These are phyloP conservation scores for Orchestes rusci DNA, from an alignment of 2,888 invertebrate species.

Conservation along the genomic window DNA sequence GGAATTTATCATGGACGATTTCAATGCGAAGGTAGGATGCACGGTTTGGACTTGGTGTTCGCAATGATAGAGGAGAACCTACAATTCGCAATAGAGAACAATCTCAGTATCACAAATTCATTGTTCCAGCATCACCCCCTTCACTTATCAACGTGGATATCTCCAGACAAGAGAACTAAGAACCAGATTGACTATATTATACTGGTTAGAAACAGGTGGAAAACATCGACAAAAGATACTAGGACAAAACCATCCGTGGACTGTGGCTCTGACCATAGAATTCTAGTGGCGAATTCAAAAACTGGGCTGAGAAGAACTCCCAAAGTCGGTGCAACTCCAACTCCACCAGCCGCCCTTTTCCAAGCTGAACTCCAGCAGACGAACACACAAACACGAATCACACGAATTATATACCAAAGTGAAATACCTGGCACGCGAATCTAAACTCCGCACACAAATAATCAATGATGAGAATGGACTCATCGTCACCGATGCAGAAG, in stretches of 20 bases:
- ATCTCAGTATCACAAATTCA: not conserved
- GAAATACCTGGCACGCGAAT: not conserved
- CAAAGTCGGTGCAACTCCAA: too few relatives aligned
- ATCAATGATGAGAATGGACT: not conserved
- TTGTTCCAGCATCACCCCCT: not conserved
- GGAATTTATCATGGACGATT: too few relatives aligned
- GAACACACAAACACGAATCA: too few relatives aligned
- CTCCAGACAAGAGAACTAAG: not conserved
- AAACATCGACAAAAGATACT: not conserved
- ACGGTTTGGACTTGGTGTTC: not conserved
- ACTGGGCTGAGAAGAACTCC: too few relatives aligned
- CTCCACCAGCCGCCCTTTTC: too few relatives aligned
- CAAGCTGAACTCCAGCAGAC: too few relatives aligned
- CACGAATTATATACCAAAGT: not conserved
- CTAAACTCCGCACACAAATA: not conserved
- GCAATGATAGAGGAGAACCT: not conserved
- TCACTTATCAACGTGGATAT: not conserved
- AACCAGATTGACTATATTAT: not conserved
- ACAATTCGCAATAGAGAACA: not conserved
- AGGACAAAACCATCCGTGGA: not conserved
- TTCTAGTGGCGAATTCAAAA: not conserved
- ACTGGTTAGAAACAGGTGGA: not conserved
- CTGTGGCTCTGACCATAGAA: not conserved
- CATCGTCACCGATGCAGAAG: not conserved
- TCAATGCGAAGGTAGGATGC: not conserved